phyloP scores from a whole-genome alignment of 2,113 vertebrate species.

The Saguinus midas region DNA sequence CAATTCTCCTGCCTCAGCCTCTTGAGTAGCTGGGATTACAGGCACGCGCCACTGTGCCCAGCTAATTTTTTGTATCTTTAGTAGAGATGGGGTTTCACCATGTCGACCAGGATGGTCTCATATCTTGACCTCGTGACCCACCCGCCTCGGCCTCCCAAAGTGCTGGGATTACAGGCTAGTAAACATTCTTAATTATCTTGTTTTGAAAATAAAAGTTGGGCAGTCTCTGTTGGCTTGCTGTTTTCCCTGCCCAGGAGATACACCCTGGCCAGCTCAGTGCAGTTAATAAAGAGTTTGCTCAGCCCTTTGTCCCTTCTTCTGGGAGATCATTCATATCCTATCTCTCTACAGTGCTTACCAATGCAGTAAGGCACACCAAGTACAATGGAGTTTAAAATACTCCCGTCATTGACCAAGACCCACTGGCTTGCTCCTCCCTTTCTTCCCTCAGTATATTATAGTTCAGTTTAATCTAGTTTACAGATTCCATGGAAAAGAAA shows the following conservation, averaged over 20 bases:
- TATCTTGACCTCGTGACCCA: no score
- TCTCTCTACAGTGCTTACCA: not conserved
- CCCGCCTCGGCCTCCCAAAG: no score
- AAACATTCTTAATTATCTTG: constrained; percentile 68
- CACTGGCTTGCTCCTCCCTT: not conserved
- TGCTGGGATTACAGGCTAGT: no score
- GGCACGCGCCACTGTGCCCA: no score
- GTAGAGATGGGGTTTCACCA: no score
- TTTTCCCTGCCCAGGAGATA: constrained; percentile 64
- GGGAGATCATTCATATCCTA: constrained; percentile 54
- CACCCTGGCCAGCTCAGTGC: not conserved
- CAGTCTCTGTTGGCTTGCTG: constrained; percentile 49
- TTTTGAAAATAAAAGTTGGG: constrained; percentile 58
- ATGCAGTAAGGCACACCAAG: not conserved
- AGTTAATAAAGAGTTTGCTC: constrained; percentile 51
- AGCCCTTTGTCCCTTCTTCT: constrained; percentile 52
- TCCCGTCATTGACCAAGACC: not conserved
- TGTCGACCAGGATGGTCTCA: no score
- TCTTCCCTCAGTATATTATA: not conserved
- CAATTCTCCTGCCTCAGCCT: no score
- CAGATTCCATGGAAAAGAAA: not conserved
- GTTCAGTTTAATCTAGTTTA: not conserved
- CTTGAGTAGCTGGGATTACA: no score
- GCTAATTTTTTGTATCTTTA: no score
- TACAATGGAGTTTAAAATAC: not conserved